Evolutionary conservation across 2,888 invertebrate genomes (phyloP).

Genomic region (Endotricha flammealis): DNA sequence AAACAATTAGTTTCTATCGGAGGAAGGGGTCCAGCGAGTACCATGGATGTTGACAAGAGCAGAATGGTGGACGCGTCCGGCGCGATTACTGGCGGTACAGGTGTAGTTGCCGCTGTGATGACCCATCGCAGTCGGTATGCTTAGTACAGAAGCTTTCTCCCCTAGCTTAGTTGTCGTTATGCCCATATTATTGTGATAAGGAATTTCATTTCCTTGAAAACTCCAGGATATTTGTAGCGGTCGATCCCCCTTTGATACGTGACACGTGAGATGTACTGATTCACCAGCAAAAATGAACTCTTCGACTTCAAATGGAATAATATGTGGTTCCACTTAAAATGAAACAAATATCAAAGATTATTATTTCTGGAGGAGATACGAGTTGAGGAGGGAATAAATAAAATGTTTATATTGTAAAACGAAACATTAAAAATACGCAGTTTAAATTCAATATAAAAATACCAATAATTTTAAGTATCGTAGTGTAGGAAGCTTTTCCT

Average conservation of each 20-base stretch:
- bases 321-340: slow-evolving; percentile 78
- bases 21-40: slow-evolving; percentile 42
- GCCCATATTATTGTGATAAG: slow-evolving; percentile 72
- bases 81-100: slow-evolving; percentile 79
- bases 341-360: slow-evolving; percentile 23
- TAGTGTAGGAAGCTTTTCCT: slow-evolving; percentile 68
- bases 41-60: slow-evolving; percentile 80
- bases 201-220: slow-evolving; percentile 81
- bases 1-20: background rate
- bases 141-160: slow-evolving; percentile 76
- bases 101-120: slow-evolving; percentile 82
- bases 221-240: slow-evolving; percentile 85
- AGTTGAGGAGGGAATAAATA: slow-evolving; percentile 20
- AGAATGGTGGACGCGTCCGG: slow-evolving; percentile 76
- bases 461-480: slow-evolving; percentile 76
- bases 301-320: slow-evolving; percentile 82
- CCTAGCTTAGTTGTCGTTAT: slow-evolving; percentile 75
- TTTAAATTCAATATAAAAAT: slow-evolving; percentile 19
- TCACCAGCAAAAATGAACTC: slow-evolving; percentile 83
- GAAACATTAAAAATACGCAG: slow-evolving; percentile 19
- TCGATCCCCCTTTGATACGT: slow-evolving; percentile 83
- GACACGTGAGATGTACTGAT: slow-evolving; percentile 81
- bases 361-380: slow-evolving; percentile 14
- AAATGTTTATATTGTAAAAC: slow-evolving; percentile 18
- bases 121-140: slow-evolving; percentile 77